Conservation (phyloP, 2,113 vertebrate genomes). For the Salvator merianae region DNA sequence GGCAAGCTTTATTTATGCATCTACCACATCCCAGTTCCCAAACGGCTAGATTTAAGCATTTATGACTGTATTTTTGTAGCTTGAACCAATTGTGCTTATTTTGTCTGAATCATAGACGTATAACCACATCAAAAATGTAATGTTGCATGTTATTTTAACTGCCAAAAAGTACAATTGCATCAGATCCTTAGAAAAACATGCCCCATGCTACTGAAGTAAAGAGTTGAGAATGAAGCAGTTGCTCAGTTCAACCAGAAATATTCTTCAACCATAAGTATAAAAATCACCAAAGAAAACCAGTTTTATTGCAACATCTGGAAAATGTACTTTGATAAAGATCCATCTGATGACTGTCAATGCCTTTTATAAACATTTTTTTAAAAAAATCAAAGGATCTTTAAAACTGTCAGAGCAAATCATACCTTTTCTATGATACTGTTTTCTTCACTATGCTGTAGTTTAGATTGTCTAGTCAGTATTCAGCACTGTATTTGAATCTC, state of each 20-base stretch:
- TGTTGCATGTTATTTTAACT: slow-evolving; percentile 40
- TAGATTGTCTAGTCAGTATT: slow-evolving; percentile 64
- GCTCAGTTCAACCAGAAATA: slow-evolving; percentile 42
- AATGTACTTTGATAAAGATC: slow-evolving; percentile 74
- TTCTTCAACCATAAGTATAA: slow-evolving; percentile 58
- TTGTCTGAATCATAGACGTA: not conserved
- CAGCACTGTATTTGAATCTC: slow-evolving; percentile 56
- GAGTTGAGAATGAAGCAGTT: slow-evolving; percentile 52
- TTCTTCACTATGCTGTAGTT: slow-evolving; percentile 57
- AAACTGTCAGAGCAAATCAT: slow-evolving; percentile 67
- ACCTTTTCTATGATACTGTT: slow-evolving; percentile 63
- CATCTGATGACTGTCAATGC: slow-evolving; percentile 68
- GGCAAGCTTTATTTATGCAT: not conserved
- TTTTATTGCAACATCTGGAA: slow-evolving; percentile 76
- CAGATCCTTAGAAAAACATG: slow-evolving; percentile 48
- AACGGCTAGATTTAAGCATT: not conserved
- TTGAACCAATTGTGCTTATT: not conserved
- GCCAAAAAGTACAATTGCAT: slow-evolving; percentile 32
- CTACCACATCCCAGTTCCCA: not conserved
- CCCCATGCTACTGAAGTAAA: slow-evolving; percentile 55
- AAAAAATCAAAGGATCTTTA: slow-evolving; percentile 66
- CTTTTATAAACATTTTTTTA: slow-evolving; percentile 69
- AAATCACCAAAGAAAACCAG: slow-evolving; percentile 72
- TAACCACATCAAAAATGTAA: not conserved
- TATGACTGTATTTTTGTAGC: not conserved